Conservation (phyloP, 1,140 invertebrate species). For the Heliconius melpomene region DNA sequence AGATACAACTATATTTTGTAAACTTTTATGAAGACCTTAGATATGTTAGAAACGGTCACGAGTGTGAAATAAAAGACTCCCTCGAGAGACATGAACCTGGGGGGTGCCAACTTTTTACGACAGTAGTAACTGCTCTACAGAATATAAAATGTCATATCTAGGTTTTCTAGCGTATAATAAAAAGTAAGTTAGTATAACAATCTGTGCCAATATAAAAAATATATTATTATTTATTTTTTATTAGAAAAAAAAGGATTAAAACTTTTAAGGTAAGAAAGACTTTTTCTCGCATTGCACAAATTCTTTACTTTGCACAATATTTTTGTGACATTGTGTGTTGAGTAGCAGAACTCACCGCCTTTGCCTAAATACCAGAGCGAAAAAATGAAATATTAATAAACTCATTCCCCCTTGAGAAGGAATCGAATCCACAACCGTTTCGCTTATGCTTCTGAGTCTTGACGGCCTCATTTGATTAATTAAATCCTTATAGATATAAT, state of each 20-base stretch:
- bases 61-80: slow-evolving; percentile 3
- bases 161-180: not conserved
- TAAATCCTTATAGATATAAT: too few species aligned
- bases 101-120: not conserved
- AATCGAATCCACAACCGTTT: not conserved
- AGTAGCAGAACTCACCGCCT: too few species aligned
- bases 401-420: not conserved
- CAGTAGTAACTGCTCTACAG: not conserved
- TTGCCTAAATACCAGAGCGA: too few species aligned
- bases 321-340: not conserved
- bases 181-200: not conserved
- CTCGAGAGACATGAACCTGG: not conserved
- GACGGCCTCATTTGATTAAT: too few species aligned
- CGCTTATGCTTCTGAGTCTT: too few species aligned
- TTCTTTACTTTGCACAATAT: not conserved
- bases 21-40: not conserved
- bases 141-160: slow-evolving; percentile 4
- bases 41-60: not conserved
- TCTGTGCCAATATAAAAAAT: not conserved
- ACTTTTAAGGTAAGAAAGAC: too few species aligned
- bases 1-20: not conserved
- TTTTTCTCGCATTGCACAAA: not conserved
- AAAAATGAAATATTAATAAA: too few species aligned
- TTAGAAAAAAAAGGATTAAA: not conserved
- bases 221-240: not conserved